These are phyloP conservation scores for Spermophilus dauricus DNA, from an alignment of 2,113 vertebrate genomes.

Conservation along the genomic window DNA sequence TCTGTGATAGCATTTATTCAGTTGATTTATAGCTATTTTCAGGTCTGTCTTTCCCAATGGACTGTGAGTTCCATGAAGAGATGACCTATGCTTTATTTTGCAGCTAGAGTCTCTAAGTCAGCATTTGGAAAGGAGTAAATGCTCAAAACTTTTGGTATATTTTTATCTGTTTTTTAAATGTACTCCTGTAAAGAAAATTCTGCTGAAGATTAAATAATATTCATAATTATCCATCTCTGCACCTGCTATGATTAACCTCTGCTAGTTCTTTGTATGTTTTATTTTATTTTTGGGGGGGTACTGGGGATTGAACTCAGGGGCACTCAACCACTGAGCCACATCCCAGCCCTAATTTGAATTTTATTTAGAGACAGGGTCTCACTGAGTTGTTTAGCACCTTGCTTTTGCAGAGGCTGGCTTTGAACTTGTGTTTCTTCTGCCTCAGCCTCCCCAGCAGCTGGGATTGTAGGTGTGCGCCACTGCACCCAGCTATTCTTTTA, in stretches of 20 bases:
- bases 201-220: not conserved
- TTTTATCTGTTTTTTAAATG: constrained; percentile 50
- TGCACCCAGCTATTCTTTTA: not conserved
- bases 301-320: too few relatives aligned
- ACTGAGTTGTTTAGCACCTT: too few relatives aligned
- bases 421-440: too few relatives aligned
- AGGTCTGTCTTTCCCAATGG: constrained; percentile 32
- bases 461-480: too few relatives aligned
- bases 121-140: constrained; percentile 40
- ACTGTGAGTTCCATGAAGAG: not conserved
- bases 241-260: not conserved
- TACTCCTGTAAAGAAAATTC: not conserved
- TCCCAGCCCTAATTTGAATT: too few relatives aligned
- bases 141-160: not conserved
- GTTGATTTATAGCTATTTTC: constrained; percentile 18
- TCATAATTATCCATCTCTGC: not conserved
- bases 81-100: constrained; percentile 19
- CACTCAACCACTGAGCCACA: too few relatives aligned
- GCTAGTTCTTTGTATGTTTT: not conserved
- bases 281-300: too few relatives aligned
- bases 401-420: too few relatives aligned
- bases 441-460: too few relatives aligned
- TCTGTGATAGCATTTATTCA: not conserved
- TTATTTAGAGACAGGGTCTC: too few relatives aligned
- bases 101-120: not conserved